These are phyloP conservation scores for Drosophila ogumai DNA, from an alignment of 1,140 invertebrate species.

Conservation along the genomic window DNA sequence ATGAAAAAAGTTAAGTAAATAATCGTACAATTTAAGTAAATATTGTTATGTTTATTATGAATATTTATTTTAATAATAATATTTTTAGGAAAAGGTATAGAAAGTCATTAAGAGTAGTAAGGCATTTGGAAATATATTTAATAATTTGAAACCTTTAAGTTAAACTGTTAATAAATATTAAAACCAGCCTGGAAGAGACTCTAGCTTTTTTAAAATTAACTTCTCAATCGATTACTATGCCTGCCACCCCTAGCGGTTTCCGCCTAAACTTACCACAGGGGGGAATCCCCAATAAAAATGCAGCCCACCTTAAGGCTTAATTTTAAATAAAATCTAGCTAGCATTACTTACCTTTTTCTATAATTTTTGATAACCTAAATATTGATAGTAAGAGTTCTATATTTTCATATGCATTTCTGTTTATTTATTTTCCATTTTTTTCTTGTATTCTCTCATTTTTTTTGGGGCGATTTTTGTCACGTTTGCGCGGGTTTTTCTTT, in stretches of 20 bases:
- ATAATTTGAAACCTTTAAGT: not conserved
- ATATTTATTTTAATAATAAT: no score
- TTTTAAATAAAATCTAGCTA: not conserved
- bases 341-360: conserved; percentile 3
- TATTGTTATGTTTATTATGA: no score
- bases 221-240: not conserved
- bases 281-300: not conserved
- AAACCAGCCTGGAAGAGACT: no score
- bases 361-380: not conserved
- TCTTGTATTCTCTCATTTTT: conserved; percentile 21
- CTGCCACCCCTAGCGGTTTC: not conserved
- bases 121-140: not conserved
- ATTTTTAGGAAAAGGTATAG: not conserved
- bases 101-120: not conserved
- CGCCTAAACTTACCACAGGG: no score
- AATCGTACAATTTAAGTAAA: no score
- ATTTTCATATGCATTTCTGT: conserved; percentile 62
- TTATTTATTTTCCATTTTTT: conserved; percentile 60
- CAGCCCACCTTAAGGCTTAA: not conserved
- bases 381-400: not conserved
- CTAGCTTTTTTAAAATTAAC: no score
- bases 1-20: not conserved
- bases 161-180: not conserved
- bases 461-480: conserved; percentile 12
- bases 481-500: conserved; percentile 10